Percentiles rank a stretch among this genome's conserved stretches.
Evolutionary conservation across 2,888 invertebrate species (phyloP).

Genomic region (Theretra japonica): DNA sequence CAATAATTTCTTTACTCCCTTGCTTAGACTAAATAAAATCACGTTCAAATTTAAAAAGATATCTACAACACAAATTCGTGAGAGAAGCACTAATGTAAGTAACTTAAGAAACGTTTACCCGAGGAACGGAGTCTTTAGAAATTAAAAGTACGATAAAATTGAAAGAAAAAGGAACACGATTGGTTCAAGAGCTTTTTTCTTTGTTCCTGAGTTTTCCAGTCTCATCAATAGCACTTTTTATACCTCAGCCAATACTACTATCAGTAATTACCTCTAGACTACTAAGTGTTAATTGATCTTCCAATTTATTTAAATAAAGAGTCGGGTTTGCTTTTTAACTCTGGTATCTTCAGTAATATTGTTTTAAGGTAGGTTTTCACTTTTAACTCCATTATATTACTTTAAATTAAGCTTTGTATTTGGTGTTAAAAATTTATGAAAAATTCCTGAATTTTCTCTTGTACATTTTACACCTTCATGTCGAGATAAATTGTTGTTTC

Average conservation of each 20-base stretch:
- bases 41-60: background rate
- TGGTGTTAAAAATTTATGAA: background rate
- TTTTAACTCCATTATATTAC: too few relatives aligned
- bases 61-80: too few relatives aligned
- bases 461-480: background rate
- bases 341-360: too few relatives aligned
- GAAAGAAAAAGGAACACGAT: background rate
- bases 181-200: slow-evolving; percentile 10
- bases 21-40: too few relatives aligned
- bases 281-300: background rate
- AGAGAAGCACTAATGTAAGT: background rate
- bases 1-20: too few relatives aligned
- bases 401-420: background rate
- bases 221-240: background rate
- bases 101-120: background rate
- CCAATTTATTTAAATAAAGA: too few relatives aligned
- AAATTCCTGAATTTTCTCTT: too few relatives aligned
- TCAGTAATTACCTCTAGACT: background rate
- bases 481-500: background rate
- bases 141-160: background rate
- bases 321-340: too few relatives aligned
- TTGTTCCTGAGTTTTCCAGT: slow-evolving; percentile 16
- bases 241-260: background rate
- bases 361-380: too few relatives aligned
- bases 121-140: slow-evolving; percentile 6